These are phyloP conservation scores for Botia almorhae DNA, from an alignment of 2,797 vertebrate genomes.

Conservation along the genomic window DNA sequence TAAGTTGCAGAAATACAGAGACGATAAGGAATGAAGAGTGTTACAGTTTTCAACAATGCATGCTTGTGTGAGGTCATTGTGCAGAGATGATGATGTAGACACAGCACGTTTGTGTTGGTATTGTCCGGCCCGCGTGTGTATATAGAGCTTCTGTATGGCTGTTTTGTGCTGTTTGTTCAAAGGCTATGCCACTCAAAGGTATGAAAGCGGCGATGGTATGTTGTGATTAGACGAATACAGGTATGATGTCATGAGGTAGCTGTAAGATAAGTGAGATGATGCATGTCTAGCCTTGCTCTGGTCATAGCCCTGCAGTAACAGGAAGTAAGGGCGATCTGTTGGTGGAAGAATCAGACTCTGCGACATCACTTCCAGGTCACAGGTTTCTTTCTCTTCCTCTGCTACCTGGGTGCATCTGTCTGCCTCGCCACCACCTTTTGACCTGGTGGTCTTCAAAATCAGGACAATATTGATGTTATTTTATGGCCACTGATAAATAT, in stretches of 20 bases:
- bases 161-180: slow-evolving; percentile 76
- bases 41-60: slow-evolving; percentile 79
- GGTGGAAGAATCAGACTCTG: slow-evolving; percentile 92
- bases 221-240: slow-evolving; percentile 80
- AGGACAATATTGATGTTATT: background rate
- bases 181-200: slow-evolving; percentile 67
- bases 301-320: slow-evolving; percentile 90
- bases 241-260: slow-evolving; percentile 78
- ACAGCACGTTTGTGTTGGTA: slow-evolving; percentile 64
- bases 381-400: slow-evolving; percentile 76
- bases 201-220: slow-evolving; percentile 81
- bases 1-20: slow-evolving; percentile 64
- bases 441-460: slow-evolving; percentile 68
- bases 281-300: slow-evolving; percentile 87
- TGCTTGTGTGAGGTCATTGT: slow-evolving; percentile 82
- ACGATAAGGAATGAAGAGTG: slow-evolving; percentile 77
- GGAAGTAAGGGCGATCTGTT: slow-evolving; percentile 88
- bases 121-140: slow-evolving; percentile 63
- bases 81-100: slow-evolving; percentile 71
- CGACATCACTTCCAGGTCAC: slow-evolving; percentile 89
- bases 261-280: slow-evolving; percentile 68
- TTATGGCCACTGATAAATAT: background rate
- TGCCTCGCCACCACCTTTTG: slow-evolving; percentile 71
- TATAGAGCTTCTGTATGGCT: slow-evolving; percentile 71
- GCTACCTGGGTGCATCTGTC: slow-evolving; percentile 69